A percentile compares a stretch with the other conserved stretches of the same genome.
phyloP scores from a whole-genome alignment of 2,888 invertebrate genomes.

The Oligia strigilis region DNA sequence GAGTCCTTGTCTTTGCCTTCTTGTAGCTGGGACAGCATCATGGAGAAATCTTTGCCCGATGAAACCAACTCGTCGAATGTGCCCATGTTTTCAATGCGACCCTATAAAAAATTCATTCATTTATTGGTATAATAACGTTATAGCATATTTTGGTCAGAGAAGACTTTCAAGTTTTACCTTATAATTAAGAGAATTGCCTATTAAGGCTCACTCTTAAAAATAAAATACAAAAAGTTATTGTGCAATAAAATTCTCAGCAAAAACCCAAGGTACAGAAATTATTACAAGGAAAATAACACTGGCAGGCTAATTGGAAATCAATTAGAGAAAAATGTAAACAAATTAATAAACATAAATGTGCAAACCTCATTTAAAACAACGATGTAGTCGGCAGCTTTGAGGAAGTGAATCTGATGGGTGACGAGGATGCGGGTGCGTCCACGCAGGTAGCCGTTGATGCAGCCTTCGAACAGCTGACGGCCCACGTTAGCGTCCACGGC shows the following conservation, averaged over 20 bases:
- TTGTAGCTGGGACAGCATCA: constrained; percentile 85
- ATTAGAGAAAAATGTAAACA: background rate
- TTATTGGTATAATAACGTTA: background rate
- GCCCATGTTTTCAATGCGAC: constrained; percentile 91
- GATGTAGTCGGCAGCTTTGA: constrained; percentile 92
- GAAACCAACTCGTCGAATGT: constrained; percentile 90
- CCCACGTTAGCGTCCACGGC: constrained; percentile 96
- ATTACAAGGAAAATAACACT: background rate
- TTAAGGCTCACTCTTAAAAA: background rate
- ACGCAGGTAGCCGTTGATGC: constrained; percentile 92
- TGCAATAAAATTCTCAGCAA: background rate
- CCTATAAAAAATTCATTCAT: constrained; percentile 77
- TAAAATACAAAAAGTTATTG: no score
- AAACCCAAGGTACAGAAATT: background rate
- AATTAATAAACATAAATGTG: constrained; percentile 41
- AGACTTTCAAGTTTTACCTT: background rate
- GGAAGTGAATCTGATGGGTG: constrained; percentile 96
- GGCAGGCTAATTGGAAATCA: background rate
- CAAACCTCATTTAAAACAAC: constrained; percentile 89
- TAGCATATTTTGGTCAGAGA: background rate
- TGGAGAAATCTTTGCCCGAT: constrained; percentile 91
- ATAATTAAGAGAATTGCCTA: background rate
- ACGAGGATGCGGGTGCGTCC: constrained; percentile 94
- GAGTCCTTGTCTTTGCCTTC: constrained; percentile 85
- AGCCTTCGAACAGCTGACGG: constrained; percentile 94